These are phyloP conservation scores for Heteromurus nitidus DNA, from an alignment of 2,888 invertebrate genomes.

Conservation along the genomic window DNA sequence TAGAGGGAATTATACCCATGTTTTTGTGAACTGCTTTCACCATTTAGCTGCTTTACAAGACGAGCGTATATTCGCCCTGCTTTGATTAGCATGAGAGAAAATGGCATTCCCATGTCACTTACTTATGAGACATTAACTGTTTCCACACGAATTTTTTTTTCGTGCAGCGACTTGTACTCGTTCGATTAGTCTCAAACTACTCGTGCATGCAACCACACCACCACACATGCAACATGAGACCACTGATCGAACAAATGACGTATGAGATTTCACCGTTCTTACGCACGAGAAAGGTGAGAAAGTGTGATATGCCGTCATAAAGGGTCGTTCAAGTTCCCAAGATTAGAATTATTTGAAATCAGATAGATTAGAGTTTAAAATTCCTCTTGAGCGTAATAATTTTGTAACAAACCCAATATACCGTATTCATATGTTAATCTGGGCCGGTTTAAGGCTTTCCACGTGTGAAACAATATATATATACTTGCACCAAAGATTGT, in stretches of 20 bases:
- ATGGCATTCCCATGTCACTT: slow-evolving; percentile 24
- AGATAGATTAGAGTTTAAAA: too few species aligned
- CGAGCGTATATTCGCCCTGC: not conserved
- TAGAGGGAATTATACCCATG: not conserved
- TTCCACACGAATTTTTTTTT: too few species aligned
- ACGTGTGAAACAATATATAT: too few species aligned
- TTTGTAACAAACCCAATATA: too few species aligned
- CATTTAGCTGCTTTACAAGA: slow-evolving; percentile 1
- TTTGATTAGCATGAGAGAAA: not conserved
- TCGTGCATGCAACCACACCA: not conserved
- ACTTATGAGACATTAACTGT: not conserved
- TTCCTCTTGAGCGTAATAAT: too few species aligned
- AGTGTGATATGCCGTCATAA: not conserved
- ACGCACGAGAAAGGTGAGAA: not conserved
- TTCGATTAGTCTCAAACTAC: too few species aligned
- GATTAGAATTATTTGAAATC: too few species aligned
- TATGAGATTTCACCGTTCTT: not conserved
- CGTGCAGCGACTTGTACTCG: too few species aligned
- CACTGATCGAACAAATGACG: slow-evolving; percentile 11
- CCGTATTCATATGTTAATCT: too few species aligned
- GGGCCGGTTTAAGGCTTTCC: too few species aligned
- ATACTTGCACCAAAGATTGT: too few species aligned
- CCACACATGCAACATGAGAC: not conserved
- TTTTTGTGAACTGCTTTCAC: not conserved
- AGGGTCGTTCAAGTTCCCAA: not conserved